Evolutionary conservation across 2,797 vertebrate species (phyloP), one percentile per base, ranked within the genome.

Genomic region (Microcaecilia unicolor): DNA sequence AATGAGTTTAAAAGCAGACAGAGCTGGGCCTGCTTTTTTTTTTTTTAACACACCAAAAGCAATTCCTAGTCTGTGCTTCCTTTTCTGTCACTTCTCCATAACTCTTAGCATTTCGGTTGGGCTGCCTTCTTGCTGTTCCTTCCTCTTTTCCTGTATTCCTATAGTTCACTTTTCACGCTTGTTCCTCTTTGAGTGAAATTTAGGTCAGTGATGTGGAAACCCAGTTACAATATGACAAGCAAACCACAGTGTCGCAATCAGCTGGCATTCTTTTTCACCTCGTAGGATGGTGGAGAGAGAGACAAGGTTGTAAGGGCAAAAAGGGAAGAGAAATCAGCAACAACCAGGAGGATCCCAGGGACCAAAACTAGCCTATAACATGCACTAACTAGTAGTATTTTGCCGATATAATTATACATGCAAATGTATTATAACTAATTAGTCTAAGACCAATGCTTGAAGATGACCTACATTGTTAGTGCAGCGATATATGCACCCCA

Each of bases 1-100:
- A 11, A 25, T 14, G 35, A 12, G 5, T 51, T 37, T 15, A 47
- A 18, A 10, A 8, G 4, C 22, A 44, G 16, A 54, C 34, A 47
- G 34, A 7, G 13, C 21, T 12, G 22, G 25, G 6, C 14, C 3
- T 25, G 6, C 8, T 4, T 25, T 44, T 8, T 41, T 2, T 12
- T 9, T 11, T 22, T 43, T n/a, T 22, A 39, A 55, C 59, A 50
- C 44, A 49, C 65, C 24, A 36, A 49, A 13, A 74, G 72, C 72
- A 84, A 91, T 92, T 92, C 92, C 91, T 80, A 81, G 58, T 82
- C 64, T 61, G 61, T 76, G 88, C 89, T 96, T 95, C 92, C 91
- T 83, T 92, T 92, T 94, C 84, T 91, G 90, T 89, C 86, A 92
- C 92, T 95, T 94, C 93, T 94, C 93, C 91, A 86, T 90, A 89